These are phyloP conservation scores for Botia almorhae DNA, from an alignment of 2,797 vertebrate genomes.

Conservation along the genomic window DNA sequence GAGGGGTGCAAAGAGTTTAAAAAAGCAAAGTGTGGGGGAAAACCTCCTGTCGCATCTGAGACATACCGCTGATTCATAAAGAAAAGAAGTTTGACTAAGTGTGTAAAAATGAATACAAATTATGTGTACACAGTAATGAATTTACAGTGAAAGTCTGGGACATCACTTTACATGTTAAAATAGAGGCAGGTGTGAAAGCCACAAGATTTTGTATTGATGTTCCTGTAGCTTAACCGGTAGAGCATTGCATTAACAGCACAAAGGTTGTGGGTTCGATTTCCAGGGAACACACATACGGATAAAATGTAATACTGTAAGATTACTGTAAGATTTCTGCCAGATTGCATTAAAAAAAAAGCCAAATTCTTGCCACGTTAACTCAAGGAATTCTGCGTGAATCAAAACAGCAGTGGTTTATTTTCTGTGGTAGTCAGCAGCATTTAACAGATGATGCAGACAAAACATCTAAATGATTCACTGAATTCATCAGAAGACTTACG, in stretches of 20 bases:
- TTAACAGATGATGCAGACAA: not conserved
- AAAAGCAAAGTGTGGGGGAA: not conserved
- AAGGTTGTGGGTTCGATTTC: too few species aligned
- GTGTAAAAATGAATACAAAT: not conserved
- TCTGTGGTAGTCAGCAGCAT: too few species aligned
- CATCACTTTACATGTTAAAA: not conserved
- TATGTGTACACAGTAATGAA: not conserved
- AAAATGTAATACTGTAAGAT: too few species aligned
- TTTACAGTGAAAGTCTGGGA: not conserved
- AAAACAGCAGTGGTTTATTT: too few species aligned
- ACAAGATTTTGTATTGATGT: not conserved
- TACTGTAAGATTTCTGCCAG: too few species aligned
- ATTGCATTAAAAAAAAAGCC: too few species aligned
- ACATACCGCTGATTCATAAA: not conserved
- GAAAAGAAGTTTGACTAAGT: not conserved
- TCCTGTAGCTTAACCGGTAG: too few species aligned
- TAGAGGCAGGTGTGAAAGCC: not conserved
- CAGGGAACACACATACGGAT: too few species aligned
- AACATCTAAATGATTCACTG: not conserved
- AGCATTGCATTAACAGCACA: too few species aligned
- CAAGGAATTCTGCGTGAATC: too few species aligned
- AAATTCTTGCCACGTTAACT: too few species aligned
- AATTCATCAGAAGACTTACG: slow-evolving; percentile 62
- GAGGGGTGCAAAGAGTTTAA: not conserved
- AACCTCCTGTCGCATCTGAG: too few species aligned